Conservation (phyloP, 2,797 vertebrate genomes). For the Syngnathus rostellatus region DNA sequence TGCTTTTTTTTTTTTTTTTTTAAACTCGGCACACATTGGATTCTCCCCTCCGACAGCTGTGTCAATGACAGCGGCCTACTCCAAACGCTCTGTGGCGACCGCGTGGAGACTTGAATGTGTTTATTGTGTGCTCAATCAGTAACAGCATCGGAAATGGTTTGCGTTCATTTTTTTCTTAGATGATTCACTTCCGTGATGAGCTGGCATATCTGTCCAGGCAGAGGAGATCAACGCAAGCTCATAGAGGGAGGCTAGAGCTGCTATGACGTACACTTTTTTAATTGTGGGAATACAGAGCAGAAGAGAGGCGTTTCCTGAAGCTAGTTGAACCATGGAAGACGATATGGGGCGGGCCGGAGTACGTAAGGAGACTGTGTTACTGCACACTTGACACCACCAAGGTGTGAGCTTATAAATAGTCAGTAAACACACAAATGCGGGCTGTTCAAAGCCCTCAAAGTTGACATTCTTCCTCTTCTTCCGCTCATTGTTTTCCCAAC, state of each 20-base stretch:
- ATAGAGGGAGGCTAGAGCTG: constrained; percentile 39
- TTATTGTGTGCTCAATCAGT: constrained; percentile 4
- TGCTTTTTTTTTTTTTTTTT: constrained; percentile 18
- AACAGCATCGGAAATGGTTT: neutral
- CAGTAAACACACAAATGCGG: constrained; percentile 38
- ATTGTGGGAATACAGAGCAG: constrained; percentile 17
- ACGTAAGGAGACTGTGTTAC: constrained; percentile 13
- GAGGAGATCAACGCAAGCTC: constrained; percentile 42
- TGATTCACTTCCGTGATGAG: constrained; percentile 30
- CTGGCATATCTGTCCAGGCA: constrained; percentile 32
- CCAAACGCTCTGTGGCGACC: constrained; percentile 3
- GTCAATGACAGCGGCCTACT: constrained; percentile 10
- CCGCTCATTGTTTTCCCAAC: neutral
- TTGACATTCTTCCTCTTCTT: constrained; percentile 27
- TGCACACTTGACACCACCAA: constrained; percentile 35
- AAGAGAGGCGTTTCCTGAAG: constrained; percentile 19
- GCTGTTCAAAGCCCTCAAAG: constrained; percentile 20
- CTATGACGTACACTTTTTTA: constrained; percentile 6
- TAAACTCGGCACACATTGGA: constrained; percentile 11
- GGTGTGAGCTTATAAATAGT: constrained; percentile 60
- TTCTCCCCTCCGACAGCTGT: constrained; percentile 15
- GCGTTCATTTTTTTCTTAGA: constrained; percentile 6
- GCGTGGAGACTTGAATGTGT: neutral
- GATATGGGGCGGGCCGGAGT: constrained; percentile 13
- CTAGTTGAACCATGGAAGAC: constrained; percentile 17